Evolutionary conservation across 2,113 vertebrate genomes (phyloP).

Genomic region (Struthio camelus): DNA sequence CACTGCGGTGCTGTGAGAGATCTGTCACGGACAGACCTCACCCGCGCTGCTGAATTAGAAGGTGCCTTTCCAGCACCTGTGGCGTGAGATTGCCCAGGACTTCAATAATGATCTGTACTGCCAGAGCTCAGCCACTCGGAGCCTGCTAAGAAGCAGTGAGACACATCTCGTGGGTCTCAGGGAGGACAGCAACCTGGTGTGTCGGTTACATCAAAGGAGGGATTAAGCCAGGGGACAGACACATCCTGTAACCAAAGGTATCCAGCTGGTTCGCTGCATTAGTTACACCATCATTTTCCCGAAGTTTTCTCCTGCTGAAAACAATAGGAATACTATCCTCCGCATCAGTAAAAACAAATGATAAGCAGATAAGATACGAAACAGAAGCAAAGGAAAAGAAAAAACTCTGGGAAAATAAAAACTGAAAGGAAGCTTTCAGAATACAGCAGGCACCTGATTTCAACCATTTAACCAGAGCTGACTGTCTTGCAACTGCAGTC

Average conservation of each 20-base stretch:
- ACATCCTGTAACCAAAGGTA: accelerated
- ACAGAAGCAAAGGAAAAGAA: background rate
- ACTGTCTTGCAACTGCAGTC: background rate
- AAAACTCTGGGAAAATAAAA: background rate
- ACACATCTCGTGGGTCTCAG: background rate
- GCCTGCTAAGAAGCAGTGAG: background rate
- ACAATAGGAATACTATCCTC: background rate
- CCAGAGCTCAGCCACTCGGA: background rate
- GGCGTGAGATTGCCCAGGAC: background rate
- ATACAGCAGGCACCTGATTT: background rate
- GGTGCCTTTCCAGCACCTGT: background rate
- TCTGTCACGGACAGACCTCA: background rate
- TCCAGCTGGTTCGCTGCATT: background rate
- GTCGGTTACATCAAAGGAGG: background rate
- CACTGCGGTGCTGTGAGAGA: background rate
- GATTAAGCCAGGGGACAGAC: background rate
- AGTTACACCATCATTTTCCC: background rate
- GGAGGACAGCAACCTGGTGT: accelerated
- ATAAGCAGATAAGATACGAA: background rate
- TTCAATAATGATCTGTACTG: accelerated
- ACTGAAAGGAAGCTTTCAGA: background rate
- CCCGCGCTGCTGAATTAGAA: background rate
- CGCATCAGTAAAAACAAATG: background rate
- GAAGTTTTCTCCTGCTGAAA: background rate
- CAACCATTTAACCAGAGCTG: background rate